These are phyloP conservation scores for Nasua narica DNA, from an alignment of 2,797 vertebrate species.

Conservation along the genomic window DNA sequence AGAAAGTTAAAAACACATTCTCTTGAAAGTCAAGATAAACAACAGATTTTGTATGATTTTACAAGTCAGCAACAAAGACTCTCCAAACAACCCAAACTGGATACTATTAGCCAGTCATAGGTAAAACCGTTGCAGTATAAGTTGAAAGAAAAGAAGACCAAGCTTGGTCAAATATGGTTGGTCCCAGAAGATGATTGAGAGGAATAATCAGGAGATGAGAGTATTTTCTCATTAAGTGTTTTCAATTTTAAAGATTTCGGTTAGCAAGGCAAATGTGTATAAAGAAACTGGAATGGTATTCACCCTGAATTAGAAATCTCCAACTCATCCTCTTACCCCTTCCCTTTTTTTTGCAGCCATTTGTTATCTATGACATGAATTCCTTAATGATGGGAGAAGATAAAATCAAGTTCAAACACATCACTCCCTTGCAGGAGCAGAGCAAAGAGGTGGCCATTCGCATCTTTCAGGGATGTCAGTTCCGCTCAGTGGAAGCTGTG, in stretches of 20 bases:
- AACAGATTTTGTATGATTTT: conserved; percentile 35
- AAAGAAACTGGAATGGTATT: not conserved
- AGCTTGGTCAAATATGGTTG: not conserved
- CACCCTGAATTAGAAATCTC: not conserved
- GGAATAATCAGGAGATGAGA: not conserved
- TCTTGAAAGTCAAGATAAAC: conserved; percentile 14
- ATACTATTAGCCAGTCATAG: not conserved
- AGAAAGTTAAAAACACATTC: conserved; percentile 11
- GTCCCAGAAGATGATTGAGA: not conserved
- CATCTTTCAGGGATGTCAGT: conserved; percentile 97
- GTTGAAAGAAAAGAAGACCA: not conserved
- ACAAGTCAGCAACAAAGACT: not conserved
- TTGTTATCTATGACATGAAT: conserved; percentile 99
- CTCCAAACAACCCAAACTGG: not conserved
- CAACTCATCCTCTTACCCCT: conserved; percentile 55
- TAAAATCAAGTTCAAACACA: conserved; percentile 92
- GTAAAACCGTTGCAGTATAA: not conserved
- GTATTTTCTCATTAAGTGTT: not conserved
- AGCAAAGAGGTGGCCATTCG: conserved; percentile 93
- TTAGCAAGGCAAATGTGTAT: not conserved
- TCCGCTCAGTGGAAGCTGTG: conserved; percentile 95
- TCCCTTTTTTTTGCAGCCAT: conserved; percentile 85
- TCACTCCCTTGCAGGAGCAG: conserved; percentile 86
- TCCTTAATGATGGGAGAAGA: conserved; percentile 96
- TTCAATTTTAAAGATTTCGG: not conserved